Evolutionary conservation across 2,113 vertebrate genomes (phyloP), one percentile per base, ranked within the genome.

Genomic region (Erinaceus europaeus): DNA sequence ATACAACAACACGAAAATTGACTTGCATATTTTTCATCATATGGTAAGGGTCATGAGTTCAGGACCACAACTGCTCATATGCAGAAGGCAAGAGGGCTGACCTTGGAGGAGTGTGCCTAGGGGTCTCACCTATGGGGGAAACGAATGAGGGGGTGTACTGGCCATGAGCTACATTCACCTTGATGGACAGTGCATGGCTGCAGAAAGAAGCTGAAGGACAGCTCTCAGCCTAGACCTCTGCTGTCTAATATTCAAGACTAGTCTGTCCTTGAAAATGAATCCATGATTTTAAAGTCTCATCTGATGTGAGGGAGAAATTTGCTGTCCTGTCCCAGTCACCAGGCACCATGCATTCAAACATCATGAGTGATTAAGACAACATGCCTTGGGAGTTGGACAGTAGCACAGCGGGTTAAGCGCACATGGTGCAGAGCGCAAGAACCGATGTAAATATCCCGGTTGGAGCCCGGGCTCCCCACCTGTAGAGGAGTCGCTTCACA

Each of bases 291-390:
- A 21, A 86, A 72, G 50, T 68, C 34, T 76, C 38, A 2, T 80
- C 57, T 84, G 21, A 17, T 14, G 18, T 36, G 50, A 44, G 71
- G 68, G 83, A 91, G 71, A 32, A 32, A 75, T 62, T 73, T 38
- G 34, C 46, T 65, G 34, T 77, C 59, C 46, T 86, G 86, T 61
- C 34, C 20, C 73, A 57, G 44, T 68, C 62, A 48, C 55, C 44
- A n/a, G 72, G 34, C 73, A 42, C n/a, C 34, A 4, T 55, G 32
- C 9, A n/a, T 94, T 73, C 44, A 69, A 44, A 84, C 86, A 46
- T 14, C 7, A 38, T 20, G 29, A 86, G 38, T 53, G 64, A 23
- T 77, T 15, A 52, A n/a, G n/a, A n/a, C n/a, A n/a, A n/a, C n/a
- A n/a, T n/a, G n/a, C n/a, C n/a, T n/a, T n/a, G n/a, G n/a, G n/a